Conservation (phyloP, 2,797 vertebrate species). For the Betta splendens region DNA sequence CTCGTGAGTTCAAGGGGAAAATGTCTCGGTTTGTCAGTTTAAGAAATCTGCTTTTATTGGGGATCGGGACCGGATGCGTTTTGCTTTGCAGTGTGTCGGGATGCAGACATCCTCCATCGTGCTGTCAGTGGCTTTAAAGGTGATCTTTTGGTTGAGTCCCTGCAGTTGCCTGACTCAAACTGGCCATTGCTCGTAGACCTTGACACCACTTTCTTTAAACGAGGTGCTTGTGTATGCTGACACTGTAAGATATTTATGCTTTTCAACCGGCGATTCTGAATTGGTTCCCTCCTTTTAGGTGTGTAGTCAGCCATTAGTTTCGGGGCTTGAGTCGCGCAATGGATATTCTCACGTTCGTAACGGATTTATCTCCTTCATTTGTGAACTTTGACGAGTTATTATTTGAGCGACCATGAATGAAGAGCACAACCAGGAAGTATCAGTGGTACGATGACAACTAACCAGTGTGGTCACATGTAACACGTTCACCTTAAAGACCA, state of each 20-base stretch:
- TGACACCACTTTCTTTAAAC: conserved; percentile 75
- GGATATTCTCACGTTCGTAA: conserved; percentile 67
- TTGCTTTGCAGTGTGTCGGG: conserved; percentile 76
- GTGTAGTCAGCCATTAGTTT: conserved; percentile 79
- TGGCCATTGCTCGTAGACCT: conserved; percentile 83
- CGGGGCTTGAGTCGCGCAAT: conserved; percentile 74
- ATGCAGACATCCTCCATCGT: conserved; percentile 68
- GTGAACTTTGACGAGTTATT: conserved; percentile 49
- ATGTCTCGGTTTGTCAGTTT: conserved; percentile 66
- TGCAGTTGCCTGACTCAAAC: conserved; percentile 85
- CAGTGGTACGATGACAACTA: conserved; percentile 46
- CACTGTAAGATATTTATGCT: conserved; percentile 82
- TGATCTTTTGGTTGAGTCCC: conserved; percentile 80
- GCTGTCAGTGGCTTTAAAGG: conserved; percentile 81
- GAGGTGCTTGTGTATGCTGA: conserved; percentile 83
- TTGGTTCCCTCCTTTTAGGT: conserved; percentile 77
- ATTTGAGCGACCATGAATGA: conserved; percentile 69
- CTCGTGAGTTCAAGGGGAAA: too few relatives aligned
- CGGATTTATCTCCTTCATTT: conserved; percentile 57
- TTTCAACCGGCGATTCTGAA: conserved; percentile 74
- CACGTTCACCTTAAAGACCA: conserved; percentile 25
- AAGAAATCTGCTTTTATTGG: conserved; percentile 70
- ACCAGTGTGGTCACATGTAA: conserved; percentile 43
- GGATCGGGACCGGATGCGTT: conserved; percentile 73
- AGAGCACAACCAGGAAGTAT: conserved; percentile 81